Conservation (phyloP, 2,888 invertebrate species). For the Limnephilus marmoratus region DNA sequence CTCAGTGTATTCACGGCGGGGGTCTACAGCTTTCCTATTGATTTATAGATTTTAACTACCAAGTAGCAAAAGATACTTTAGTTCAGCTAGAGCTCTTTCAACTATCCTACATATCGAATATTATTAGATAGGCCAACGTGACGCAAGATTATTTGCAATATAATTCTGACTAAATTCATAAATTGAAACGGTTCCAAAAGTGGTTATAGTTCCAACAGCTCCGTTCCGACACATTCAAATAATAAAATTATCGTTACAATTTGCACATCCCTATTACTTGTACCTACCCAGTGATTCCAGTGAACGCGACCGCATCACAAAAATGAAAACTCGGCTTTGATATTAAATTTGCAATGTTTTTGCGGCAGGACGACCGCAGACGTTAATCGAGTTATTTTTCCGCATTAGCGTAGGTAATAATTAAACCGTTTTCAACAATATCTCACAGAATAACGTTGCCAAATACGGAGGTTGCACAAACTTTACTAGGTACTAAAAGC, state of each 20-base stretch:
- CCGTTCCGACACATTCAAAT: neutral
- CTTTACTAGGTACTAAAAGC: neutral
- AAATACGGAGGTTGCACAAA: neutral
- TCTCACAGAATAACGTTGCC: neutral
- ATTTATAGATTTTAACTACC: too few relatives aligned
- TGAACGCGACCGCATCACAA: neutral
- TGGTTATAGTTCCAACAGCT: neutral
- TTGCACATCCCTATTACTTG: neutral
- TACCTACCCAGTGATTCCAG: neutral
- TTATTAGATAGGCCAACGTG: too few relatives aligned
- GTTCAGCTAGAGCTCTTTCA: too few relatives aligned
- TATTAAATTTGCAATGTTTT: constrained; percentile 20
- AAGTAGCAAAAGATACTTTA: too few relatives aligned
- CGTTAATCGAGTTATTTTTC: constrained; percentile 21
- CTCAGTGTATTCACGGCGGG: too few relatives aligned
- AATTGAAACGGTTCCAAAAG: neutral
- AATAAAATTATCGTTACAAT: neutral
- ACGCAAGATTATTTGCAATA: neutral
- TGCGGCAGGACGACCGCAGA: constrained; percentile 17
- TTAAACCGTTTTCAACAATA: constrained; percentile 3
- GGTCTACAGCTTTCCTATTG: too few relatives aligned
- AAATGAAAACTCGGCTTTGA: constrained; percentile 13
- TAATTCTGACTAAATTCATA: neutral
- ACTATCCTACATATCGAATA: too few relatives aligned
- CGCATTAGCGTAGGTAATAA: constrained; percentile 22